Percentiles rank a stretch among this genome's conserved stretches.
phyloP scores from a whole-genome alignment of 2,113 vertebrate genomes.

The Seriola rivoliana region DNA sequence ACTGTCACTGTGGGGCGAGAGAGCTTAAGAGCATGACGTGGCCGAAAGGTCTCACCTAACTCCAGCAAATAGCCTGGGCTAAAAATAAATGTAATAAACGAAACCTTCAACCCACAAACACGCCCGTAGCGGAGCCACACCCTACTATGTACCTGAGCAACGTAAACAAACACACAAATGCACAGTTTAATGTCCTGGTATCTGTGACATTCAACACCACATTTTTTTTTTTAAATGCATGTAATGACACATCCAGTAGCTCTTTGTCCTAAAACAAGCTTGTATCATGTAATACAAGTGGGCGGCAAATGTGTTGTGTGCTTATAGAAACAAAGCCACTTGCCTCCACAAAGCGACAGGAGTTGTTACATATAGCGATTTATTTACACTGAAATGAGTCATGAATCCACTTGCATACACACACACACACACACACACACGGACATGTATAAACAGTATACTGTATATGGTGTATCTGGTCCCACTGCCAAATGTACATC shows the following conservation, averaged over 20 bases:
- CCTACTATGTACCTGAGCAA: slow-evolving; percentile 42
- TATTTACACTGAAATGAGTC: slow-evolving; percentile 19
- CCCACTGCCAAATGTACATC: slow-evolving; percentile 8
- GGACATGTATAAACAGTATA: not conserved
- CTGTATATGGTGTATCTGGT: not conserved
- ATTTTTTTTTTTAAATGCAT: not conserved
- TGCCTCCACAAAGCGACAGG: not conserved
- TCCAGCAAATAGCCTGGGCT: not conserved
- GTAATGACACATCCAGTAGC: not conserved
- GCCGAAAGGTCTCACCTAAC: not conserved
- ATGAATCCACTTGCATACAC: not conserved
- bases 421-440: not conserved
- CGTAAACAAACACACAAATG: slow-evolving; percentile 40
- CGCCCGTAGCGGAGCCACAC: slow-evolving; percentile 14
- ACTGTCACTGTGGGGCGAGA: slow-evolving; percentile 8
- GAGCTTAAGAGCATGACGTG: not conserved
- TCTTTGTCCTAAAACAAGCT: not conserved
- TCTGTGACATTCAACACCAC: not conserved
- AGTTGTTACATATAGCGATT: not conserved
- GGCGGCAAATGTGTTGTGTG: not conserved
- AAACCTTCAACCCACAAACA: slow-evolving; percentile 40
- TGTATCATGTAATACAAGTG: slow-evolving; percentile 1
- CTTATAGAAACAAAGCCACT: not conserved
- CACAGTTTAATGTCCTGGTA: not conserved
- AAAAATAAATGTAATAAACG: slow-evolving; percentile 47